Evolutionary conservation across 2,888 invertebrate genomes (phyloP), one percentile per base, ranked within the genome.

Genomic region (Lepidochrysops patricia): DNA sequence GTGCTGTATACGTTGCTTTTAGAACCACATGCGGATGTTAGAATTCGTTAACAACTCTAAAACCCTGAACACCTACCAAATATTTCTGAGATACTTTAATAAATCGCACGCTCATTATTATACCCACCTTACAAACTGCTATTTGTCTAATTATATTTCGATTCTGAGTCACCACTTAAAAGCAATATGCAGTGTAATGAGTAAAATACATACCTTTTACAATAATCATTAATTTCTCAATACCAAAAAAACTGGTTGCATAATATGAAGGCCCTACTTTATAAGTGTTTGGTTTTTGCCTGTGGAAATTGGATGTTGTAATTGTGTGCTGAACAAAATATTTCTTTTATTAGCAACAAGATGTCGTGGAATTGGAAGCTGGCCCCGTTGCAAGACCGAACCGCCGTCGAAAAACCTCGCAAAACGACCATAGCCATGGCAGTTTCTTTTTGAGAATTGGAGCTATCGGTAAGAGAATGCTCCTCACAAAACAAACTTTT

Each of bases 361-460:
- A 94, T 76, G 90, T 91, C 66, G 89, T 91, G 70, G 94, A 95
- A 77, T 89, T 94, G 68, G 94, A 95, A 84, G 92, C 93, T 61
- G 92, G 92, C 61, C 85, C 90, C 50, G 91, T 93, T 64, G 91
- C 92, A 54, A 91, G 93, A 76, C 91, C 91, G 67, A 68, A 76
- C 29, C 93, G 95, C 66, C 95, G 95, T 79, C 92, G 96, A 69
- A 97, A 97, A 86, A 97, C 96, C 58, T 95, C 96, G 19, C 96
- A 97, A 78, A 96, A 96, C 76, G 96, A 96, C 77, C 95, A 95
- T 73, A 96, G 96, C 75, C 96, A 97, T 81, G 97, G 97, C 70
- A 97, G 97, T 73, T 97, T 97, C 87, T 97, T 97, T 84, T 91
- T 97, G 58, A 91, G 97, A 72, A 96, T 97, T 76, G 97, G 97